phyloP scores from a whole-genome alignment of 2,888 invertebrate species.

The Amphipyra tragopoginis region DNA sequence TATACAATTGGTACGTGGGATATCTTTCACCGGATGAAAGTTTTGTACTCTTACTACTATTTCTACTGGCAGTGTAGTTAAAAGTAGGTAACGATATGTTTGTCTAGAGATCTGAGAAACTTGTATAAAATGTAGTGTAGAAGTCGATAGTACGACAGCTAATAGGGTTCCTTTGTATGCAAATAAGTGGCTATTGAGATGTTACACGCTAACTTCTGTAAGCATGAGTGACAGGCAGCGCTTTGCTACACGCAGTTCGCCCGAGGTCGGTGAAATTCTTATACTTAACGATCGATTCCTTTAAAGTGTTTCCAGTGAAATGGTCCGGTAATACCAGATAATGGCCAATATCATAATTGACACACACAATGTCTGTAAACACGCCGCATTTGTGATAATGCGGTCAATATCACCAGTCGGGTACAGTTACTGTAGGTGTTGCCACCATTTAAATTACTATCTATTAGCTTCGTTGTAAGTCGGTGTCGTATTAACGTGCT shows the following conservation, averaged over 20 bases:
- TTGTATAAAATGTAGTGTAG: slow-evolving; percentile 48
- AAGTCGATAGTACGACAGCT: slow-evolving; percentile 53
- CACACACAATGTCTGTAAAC: slow-evolving; percentile 65
- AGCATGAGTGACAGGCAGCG: slow-evolving; percentile 76
- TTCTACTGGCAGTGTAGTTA: slow-evolving; percentile 20
- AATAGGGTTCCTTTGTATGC: slow-evolving; percentile 62
- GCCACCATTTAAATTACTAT: slow-evolving; percentile 57
- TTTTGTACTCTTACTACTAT: slow-evolving; percentile 39
- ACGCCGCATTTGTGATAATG: slow-evolving; percentile 62
- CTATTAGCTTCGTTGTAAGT: slow-evolving; percentile 53
- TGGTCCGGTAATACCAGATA: slow-evolving; percentile 68
- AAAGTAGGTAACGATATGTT: slow-evolving; percentile 34
- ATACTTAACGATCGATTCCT: slow-evolving; percentile 68
- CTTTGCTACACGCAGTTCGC: slow-evolving; percentile 62
- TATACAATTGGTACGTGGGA: slow-evolving; percentile 60
- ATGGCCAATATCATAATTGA: slow-evolving; percentile 72
- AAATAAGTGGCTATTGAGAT: slow-evolving; percentile 72
- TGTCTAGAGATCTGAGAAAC: slow-evolving; percentile 28
- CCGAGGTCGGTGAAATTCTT: slow-evolving; percentile 70
- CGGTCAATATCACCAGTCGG: slow-evolving; percentile 50
- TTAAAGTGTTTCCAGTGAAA: slow-evolving; percentile 73
- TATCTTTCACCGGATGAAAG: slow-evolving; percentile 58
- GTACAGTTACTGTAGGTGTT: slow-evolving; percentile 59
- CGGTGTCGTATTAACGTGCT: slow-evolving; percentile 41
- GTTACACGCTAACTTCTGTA: slow-evolving; percentile 72